Base-by-base conservation (phyloP, 2,113 vertebrate genomes). In the Nematolebias whitei region DNA sequence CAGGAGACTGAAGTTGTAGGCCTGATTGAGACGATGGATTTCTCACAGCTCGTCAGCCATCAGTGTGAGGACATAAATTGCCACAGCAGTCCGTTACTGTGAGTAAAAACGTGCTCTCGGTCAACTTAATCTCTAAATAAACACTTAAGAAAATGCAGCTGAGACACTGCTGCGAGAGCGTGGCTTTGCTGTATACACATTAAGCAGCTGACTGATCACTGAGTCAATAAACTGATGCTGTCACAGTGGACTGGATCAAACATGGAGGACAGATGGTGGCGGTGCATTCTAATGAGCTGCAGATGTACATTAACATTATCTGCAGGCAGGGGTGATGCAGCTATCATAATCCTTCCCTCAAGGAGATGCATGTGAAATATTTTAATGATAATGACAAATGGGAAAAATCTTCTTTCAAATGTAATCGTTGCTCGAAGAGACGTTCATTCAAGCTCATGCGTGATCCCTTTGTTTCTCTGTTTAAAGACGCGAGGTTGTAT, bases 101-200 rank as follows among this genome's bases (percentile, higher is more conserved):
- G 19, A 69, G 59, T 38, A 43, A 16, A n/a, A 71, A 29, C 19
- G 68, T 47, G 68, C 63, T 67, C 52, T 51, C 24, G 0, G 19
- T 71, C 62, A 41, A 45, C 78, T 57, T 50, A 79, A 76, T 78
- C 79, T 49, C 63, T 35, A 78, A 66, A 70, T 52, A 75, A 75
- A 78, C 78, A 77, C 63, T 72, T 59, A 51, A 64, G 58, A 56
- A 69, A 71, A 68, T 39, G 71, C 50, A 51, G 50, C 0, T 4
- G 58, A 32, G 71, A 47, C 16, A 50, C 14, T 0, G 10, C 43
- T 16, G 60, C 20, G 19, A 26, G 60, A 58, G 51, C 26, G n/a
- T 16, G 15, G 59, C 49, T 41, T 61, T 22, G 18, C 56, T 40
- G 54, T 48, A 47, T 52, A 38, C 60, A 57, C 44, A 41, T 82